Evolutionary conservation across 2,113 vertebrate genomes (phyloP).

Genomic region (Muntiacus reevesi): DNA sequence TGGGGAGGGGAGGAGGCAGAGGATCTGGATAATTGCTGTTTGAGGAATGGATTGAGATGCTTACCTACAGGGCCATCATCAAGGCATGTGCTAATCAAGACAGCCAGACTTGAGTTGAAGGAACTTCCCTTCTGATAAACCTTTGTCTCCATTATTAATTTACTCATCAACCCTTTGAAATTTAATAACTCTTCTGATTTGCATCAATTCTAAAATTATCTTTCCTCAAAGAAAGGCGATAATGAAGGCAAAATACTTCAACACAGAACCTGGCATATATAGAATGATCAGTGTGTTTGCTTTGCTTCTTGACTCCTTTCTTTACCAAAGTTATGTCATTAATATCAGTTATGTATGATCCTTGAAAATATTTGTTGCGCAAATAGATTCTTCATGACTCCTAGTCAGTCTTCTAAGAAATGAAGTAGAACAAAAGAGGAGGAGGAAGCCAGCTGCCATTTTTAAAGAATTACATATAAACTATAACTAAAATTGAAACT

Average conservation of each 20-base stretch:
- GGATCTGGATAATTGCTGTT: background rate
- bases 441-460: background rate
- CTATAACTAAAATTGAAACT: background rate
- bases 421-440: background rate
- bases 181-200: background rate
- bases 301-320: slow-evolving; percentile 19
- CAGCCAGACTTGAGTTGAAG: background rate
- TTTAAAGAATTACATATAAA: background rate
- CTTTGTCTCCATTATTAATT: background rate
- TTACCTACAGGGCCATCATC: background rate
- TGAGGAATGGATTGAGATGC: background rate
- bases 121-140: background rate
- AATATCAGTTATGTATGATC: background rate
- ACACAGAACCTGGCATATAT: background rate
- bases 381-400: background rate
- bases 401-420: background rate
- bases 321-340: background rate
- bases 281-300: background rate
- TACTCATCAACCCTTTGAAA: background rate
- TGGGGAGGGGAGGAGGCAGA: background rate
- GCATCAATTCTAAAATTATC: background rate
- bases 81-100: background rate
- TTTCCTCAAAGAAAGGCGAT: background rate
- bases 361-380: background rate
- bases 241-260: background rate